Percentiles rank a stretch among this genome's conserved stretches.
Evolutionary conservation across 2,888 invertebrate species (phyloP).

Genomic region (Serripes groenlandicus): DNA sequence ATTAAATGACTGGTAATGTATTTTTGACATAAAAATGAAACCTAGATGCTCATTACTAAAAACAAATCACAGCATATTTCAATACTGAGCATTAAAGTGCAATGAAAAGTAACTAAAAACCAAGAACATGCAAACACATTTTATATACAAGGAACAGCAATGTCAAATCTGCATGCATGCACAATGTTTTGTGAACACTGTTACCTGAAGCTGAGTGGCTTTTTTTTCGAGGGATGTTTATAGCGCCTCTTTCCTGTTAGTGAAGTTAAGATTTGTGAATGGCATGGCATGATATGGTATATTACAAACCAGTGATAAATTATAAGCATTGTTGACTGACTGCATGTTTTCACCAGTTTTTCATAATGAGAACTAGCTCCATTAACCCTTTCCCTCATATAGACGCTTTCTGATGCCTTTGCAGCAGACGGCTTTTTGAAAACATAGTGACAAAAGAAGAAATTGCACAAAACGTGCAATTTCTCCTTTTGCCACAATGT

Average conservation of each 20-base stretch:
- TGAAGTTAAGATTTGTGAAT: conserved; percentile 38
- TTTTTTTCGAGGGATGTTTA: conserved; percentile 24
- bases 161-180: conserved; percentile 10
- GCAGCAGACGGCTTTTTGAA: neutral
- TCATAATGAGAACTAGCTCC: too few species aligned
- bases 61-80: neutral
- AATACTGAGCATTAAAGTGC: neutral
- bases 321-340: too few species aligned
- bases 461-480: too few species aligned
- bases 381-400: neutral
- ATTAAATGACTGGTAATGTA: too few species aligned
- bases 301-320: neutral
- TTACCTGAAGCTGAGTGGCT: conserved; percentile 66
- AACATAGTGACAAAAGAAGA: neutral
- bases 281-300: neutral
- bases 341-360: neutral
- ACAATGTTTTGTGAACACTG: conserved; percentile 12
- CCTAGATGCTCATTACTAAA: neutral
- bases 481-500: too few species aligned
- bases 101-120: conserved; percentile 6
- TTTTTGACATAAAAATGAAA: too few species aligned
- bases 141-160: conserved; percentile 13
- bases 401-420: neutral
- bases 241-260: conserved; percentile 54
- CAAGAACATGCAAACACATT: conserved; percentile 18